These are phyloP conservation scores for Drosophila lutescens DNA, from an alignment of 2,888 invertebrate genomes.

Conservation along the genomic window DNA sequence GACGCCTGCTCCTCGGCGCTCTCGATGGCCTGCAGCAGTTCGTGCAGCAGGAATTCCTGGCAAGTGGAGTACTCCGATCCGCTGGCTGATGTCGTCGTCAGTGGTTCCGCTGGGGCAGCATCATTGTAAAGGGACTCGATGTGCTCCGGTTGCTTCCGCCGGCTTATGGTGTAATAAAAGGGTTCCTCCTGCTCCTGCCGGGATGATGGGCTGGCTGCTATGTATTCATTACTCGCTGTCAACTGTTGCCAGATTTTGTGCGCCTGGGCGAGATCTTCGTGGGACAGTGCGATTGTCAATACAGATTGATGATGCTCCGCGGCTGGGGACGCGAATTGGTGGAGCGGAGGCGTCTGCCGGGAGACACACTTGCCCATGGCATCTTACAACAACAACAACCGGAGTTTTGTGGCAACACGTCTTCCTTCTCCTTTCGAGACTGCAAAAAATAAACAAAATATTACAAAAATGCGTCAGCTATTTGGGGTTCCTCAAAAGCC, in stretches of 20 bases:
- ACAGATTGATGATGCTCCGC: slow-evolving; percentile 71
- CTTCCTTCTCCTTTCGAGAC: not conserved
- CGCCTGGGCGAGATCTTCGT: slow-evolving; percentile 80
- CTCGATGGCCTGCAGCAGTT: slow-evolving; percentile 48
- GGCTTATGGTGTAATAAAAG: slow-evolving; percentile 69
- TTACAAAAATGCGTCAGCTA: not conserved
- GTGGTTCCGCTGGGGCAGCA: slow-evolving; percentile 48
- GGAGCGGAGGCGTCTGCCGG: slow-evolving; percentile 79
- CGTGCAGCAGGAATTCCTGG: slow-evolving; percentile 69
- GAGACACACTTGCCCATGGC: slow-evolving; percentile 85
- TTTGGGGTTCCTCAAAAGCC: not conserved
- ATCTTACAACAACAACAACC: slow-evolving; percentile 20
- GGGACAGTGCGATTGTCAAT: slow-evolving; percentile 82
- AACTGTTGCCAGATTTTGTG: slow-evolving; percentile 72
- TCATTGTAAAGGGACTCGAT: slow-evolving; percentile 66
- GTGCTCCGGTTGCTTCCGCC: slow-evolving; percentile 33
- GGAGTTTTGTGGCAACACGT: not conserved
- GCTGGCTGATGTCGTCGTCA: slow-evolving; percentile 42
- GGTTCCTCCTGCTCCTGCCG: slow-evolving; percentile 36
- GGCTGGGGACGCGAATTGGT: slow-evolving; percentile 25
- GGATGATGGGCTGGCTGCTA: slow-evolving; percentile 46
- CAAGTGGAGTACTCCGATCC: slow-evolving; percentile 57
- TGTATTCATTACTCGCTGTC: slow-evolving; percentile 77
- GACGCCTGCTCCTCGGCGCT: slow-evolving; percentile 28
- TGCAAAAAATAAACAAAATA: not conserved